Percentiles rank a stretch among this genome's conserved stretches.
phyloP scores from a whole-genome alignment of 2,888 invertebrate genomes.

The Choristoneura rosaceana region DNA sequence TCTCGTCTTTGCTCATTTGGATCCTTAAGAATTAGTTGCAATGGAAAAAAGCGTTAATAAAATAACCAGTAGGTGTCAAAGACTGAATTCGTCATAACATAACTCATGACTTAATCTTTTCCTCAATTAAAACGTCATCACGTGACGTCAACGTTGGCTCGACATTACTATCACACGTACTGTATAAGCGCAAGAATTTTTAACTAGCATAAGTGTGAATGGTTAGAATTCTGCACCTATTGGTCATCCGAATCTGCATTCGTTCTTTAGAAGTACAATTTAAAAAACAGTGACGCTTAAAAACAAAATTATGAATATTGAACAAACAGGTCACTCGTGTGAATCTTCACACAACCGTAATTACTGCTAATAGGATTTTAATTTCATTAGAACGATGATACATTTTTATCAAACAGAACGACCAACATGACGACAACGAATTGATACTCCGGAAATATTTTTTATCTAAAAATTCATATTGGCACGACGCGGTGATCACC shows the following conservation, averaged over 20 bases:
- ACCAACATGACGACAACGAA: conserved; percentile 18
- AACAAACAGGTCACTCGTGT: too few relatives aligned
- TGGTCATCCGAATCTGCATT: background rate
- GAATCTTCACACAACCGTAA: background rate
- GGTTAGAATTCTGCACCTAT: background rate
- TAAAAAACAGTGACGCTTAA: too few relatives aligned
- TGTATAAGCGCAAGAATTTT: background rate
- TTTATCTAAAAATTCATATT: conserved; percentile 34
- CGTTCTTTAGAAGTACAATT: too few relatives aligned
- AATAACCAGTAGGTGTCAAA: conserved; percentile 23
- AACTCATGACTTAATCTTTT: conserved; percentile 22
- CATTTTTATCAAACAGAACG: conserved; percentile 1
- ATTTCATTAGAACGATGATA: background rate
- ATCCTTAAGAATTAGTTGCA: background rate
- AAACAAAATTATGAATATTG: too few relatives aligned
- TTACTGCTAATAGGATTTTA: conserved; percentile 19
- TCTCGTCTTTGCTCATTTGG: too few relatives aligned
- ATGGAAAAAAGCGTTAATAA: conserved; percentile 7
- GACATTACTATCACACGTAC: background rate
- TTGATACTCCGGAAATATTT: conserved; percentile 28
- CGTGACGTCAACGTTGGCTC: background rate
- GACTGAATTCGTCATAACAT: conserved; percentile 11
- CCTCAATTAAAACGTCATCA: conserved; percentile 17
- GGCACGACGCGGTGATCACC: conserved; percentile 24
- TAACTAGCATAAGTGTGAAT: background rate